phyloP scores from a whole-genome alignment of 2,113 vertebrate genomes.

The Illadopsis cleaveri region DNA sequence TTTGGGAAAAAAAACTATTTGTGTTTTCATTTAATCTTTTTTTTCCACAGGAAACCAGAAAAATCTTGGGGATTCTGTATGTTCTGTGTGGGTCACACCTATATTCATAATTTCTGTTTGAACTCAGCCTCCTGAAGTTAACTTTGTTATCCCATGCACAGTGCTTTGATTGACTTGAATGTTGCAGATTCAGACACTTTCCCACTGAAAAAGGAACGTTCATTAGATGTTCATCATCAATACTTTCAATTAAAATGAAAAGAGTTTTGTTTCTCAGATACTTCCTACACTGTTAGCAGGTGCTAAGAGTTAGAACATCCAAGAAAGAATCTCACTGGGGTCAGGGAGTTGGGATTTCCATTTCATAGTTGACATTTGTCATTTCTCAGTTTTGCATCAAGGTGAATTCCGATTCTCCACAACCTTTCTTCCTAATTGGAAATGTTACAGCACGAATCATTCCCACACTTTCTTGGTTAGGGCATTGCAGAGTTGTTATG shows the following conservation, averaged over 20 bases:
- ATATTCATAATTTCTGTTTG: not conserved
- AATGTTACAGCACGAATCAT: not conserved
- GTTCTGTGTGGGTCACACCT: not conserved
- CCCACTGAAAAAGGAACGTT: not conserved
- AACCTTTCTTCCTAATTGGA: conserved; percentile 12
- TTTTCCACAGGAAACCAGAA: not conserved
- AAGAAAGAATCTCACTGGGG: not conserved
- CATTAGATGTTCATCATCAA: not conserved
- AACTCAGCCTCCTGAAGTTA: not conserved
- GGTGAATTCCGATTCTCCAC: not conserved
- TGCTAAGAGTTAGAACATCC: not conserved
- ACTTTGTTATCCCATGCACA: not conserved
- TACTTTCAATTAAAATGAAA: not conserved
- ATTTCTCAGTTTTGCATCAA: not conserved
- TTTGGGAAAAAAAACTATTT: not conserved
- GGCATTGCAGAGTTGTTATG: not conserved
- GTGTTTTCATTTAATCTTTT: not conserved
- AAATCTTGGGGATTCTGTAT: not conserved
- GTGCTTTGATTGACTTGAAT: not conserved
- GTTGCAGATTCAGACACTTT: not conserved
- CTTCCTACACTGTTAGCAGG: not conserved
- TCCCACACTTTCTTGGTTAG: not conserved
- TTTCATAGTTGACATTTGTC: not conserved
- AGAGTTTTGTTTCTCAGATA: not conserved
- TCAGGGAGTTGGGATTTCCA: conserved; percentile 2